Base-by-base conservation (phyloP, 2,797 vertebrate genomes). In the Acrossocheilus fasciatus region DNA sequence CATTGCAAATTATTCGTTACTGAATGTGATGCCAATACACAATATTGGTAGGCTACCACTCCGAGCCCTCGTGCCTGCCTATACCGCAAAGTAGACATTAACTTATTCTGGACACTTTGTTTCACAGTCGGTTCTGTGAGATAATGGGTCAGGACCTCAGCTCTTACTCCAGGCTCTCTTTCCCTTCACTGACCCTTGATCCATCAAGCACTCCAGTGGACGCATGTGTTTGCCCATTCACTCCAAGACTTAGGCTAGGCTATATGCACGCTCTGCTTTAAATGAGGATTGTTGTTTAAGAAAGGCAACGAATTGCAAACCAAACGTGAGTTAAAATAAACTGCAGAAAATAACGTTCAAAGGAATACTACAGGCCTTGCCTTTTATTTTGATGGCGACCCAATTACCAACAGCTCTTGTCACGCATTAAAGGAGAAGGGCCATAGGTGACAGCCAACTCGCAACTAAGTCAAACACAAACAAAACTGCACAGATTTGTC, bases 111-210 rank as follows among this genome's bases (percentile, higher is more conserved):
- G 73, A 87, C 89, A 89, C 91, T 91, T 89, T 92, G 83, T 88
- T 91, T 81, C 85, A 85, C 74, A 84, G 82, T 87, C 92, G 86
- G 90, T 88, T 91, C 90, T 89, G 57, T 91, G 90, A 92, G 92
- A 92, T 92, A 91, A 87, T 88, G 91, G 95, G 94, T 96, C 94
- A 92, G 92, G 94, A 95, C 93, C 94, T 89, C 64, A 90, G 90
- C 91, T 92, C 90, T 92, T 84, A 89, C 80, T 87, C 75, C 85
- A 88, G 88, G 83, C 90, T 81, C 89, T 86, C 82, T 83, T 89
- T 89, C 90, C 93, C 94, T 92, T 93, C 85, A 89, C 90, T 92
- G 90, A 91, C 91, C 94, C 91, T 91, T 91, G 92, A 91, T 93
- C 92, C 89, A 91, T 90, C 90, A 93, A 90, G 90, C 91, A 93